Evolutionary conservation across 1,140 invertebrate species (phyloP), one percentile per base, ranked within the genome.

Genomic region (Psix sp.): DNA sequence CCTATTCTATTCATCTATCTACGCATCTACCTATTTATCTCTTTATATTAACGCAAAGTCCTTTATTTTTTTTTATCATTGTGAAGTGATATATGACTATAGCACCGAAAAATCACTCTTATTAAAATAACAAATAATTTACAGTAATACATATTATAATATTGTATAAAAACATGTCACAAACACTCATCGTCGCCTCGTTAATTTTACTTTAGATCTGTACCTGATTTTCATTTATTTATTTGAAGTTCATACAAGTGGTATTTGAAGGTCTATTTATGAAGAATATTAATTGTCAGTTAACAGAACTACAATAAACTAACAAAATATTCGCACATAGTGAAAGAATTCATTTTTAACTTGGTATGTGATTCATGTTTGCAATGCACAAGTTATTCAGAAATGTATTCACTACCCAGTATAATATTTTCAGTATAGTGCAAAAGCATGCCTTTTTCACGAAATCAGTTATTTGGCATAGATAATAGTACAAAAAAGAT

Each of bases 11-110:
- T 76, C 70, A 67, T 74, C 75, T 65, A 75, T 63, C 57, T 65
- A 59, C 42, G 49, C 63, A 68, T 70, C 54, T 29, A 56, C 13
- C 66, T 62, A 60, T 67, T 65, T 72, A 67, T 73, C 52, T 73
- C 63, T 75, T 68, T 77, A 74, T 73, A 76, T 46, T 74, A 71
- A 77, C 77, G 76, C 77, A 74, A 77, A 78, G 76, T 79, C 80
- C 77, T 80, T 79, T 18, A 74, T 80, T 76, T 46, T 70, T 66
- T 33, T 38, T 6, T 39, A 52, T 70, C 38, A 43, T 10, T 39
- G 59, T 70, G 39, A 18, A 65, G 59, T 66, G 40, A 66, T 66
- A 66, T 29, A 62, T 57, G 29, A 75, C 65, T 65, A 63, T 60
- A 60, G 21, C 65, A 70, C 65, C 65, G 70, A 73, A 73, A 40